phyloP scores from a whole-genome alignment of 2,113 vertebrate species.

The Buteo buteo region DNA sequence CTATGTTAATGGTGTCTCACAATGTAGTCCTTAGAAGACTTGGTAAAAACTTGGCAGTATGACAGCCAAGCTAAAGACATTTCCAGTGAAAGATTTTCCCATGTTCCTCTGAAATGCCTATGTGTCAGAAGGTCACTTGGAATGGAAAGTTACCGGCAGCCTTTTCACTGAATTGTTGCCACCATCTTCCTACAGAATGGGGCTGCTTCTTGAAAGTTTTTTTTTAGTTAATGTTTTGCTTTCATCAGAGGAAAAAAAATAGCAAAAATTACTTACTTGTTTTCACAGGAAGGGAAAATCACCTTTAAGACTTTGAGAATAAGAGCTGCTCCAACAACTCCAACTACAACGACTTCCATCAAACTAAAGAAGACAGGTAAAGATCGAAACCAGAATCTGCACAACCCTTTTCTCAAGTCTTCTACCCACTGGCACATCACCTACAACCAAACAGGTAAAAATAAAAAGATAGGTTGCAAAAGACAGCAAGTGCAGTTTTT shows the following conservation, averaged over 20 bases:
- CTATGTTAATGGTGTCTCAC: background rate
- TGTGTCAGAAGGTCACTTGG: background rate
- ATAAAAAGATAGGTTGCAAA: background rate
- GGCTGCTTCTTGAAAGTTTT: background rate
- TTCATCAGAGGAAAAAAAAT: background rate
- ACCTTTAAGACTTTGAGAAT: slow-evolving; percentile 84
- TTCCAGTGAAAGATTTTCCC: background rate
- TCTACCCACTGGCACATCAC: slow-evolving; percentile 92
- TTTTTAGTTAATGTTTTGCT: background rate
- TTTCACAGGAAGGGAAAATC: slow-evolving; percentile 83
- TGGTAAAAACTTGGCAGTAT: background rate
- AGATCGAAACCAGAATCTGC: slow-evolving; percentile 80
- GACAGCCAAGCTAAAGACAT: background rate
- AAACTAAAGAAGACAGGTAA: slow-evolving; percentile 87
- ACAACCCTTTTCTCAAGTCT: slow-evolving; percentile 79
- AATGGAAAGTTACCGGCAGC: background rate
- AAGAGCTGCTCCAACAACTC: slow-evolving; percentile 82
- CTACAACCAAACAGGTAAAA: slow-evolving; percentile 62
- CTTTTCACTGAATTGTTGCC: background rate
- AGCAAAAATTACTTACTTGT: slow-evolving; percentile 78
- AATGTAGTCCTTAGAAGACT: background rate
- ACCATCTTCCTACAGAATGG: background rate
- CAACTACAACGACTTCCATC: slow-evolving; percentile 86
- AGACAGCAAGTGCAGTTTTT: background rate
- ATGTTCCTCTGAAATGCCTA: background rate